phyloP scores from a whole-genome alignment of 2,113 vertebrate genomes.

The Drymodes brunneopygia region DNA sequence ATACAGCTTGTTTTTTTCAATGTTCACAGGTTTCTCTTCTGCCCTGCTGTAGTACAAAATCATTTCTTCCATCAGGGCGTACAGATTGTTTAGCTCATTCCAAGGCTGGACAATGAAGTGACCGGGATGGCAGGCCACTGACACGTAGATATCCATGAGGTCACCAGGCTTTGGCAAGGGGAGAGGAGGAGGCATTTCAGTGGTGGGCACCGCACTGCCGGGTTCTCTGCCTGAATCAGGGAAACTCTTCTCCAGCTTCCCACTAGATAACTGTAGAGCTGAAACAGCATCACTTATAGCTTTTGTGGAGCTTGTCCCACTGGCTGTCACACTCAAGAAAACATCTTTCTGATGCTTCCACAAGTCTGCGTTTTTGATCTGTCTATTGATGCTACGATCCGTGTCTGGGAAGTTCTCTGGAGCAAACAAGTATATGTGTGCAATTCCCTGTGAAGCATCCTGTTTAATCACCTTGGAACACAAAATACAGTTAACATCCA shows the following conservation, averaged over 20 bases:
- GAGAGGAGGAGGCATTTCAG: slow-evolving; percentile 74
- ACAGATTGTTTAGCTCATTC: slow-evolving; percentile 88
- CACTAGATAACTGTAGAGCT: neutral
- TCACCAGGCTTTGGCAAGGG: slow-evolving; percentile 79
- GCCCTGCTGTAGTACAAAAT: slow-evolving; percentile 85
- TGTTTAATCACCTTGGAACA: slow-evolving; percentile 79
- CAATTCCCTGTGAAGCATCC: slow-evolving; percentile 69
- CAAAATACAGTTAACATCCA: neutral
- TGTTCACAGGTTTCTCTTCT: slow-evolving; percentile 56
- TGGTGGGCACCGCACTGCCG: neutral
- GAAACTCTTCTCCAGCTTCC: slow-evolving; percentile 28
- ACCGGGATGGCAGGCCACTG: slow-evolving; percentile 89
- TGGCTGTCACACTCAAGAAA: slow-evolving; percentile 76
- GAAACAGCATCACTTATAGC: neutral
- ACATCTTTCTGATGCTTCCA: slow-evolving; percentile 89
- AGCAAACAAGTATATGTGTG: slow-evolving; percentile 83
- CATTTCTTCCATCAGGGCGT: slow-evolving; percentile 93
- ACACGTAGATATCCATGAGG: slow-evolving; percentile 88
- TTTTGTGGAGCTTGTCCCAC: neutral
- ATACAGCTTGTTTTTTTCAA: slow-evolving; percentile 84
- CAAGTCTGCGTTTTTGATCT: slow-evolving; percentile 78
- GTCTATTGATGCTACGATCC: slow-evolving; percentile 80
- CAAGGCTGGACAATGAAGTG: slow-evolving; percentile 92
- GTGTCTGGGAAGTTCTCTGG: slow-evolving; percentile 70
- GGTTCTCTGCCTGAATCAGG: slow-evolving; percentile 14